Evolutionary conservation across 2,113 vertebrate species (phyloP).

Genomic region (Pluvialis apricaria): DNA sequence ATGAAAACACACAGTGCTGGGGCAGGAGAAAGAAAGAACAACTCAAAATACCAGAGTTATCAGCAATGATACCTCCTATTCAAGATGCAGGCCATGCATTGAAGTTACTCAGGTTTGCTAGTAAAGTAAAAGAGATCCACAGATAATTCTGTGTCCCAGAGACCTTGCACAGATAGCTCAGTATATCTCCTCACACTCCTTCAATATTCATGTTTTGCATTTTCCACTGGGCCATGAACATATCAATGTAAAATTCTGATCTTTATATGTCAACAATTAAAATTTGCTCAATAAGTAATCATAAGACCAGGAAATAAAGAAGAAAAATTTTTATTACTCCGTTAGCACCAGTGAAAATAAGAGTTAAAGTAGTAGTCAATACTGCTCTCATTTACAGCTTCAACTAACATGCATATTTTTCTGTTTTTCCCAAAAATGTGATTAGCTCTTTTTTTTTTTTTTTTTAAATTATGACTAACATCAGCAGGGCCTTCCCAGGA

Average conservation of each 20-base stretch:
- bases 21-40: neutral
- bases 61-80: neutral
- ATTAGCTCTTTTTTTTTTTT: neutral
- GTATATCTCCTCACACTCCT: neutral
- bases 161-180: neutral
- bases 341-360: neutral
- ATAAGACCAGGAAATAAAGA: neutral
- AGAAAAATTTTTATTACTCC: neutral
- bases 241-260: neutral
- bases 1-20: neutral
- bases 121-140: neutral
- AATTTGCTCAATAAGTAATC: neutral
- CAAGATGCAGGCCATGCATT: neutral
- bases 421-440: neutral
- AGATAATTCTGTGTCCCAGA: neutral
- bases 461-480: neutral
- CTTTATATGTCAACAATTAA: neutral
- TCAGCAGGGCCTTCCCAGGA: neutral
- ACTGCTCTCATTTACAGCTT: neutral
- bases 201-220: accelerated
- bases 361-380: neutral
- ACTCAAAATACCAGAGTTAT: neutral
- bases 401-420: neutral
- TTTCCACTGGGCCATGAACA: neutral
- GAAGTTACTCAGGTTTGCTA: neutral